These are phyloP conservation scores for Prunella fulvescens DNA, from an alignment of 2,113 vertebrate species.

Conservation along the genomic window DNA sequence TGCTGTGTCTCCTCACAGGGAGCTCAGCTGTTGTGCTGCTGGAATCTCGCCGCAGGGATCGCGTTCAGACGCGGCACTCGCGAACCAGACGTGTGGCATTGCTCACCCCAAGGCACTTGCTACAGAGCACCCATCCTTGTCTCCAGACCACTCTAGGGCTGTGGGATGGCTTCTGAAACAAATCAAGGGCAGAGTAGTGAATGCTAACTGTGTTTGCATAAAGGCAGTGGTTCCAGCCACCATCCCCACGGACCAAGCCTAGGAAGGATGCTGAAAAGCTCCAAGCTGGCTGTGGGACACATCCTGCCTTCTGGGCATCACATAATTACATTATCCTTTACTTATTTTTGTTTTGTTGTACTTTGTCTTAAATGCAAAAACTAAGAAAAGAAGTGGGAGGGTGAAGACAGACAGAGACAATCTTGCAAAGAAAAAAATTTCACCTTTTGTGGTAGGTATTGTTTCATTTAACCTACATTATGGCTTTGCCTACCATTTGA, in stretches of 20 bases:
- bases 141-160: neutral
- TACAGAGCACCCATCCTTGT: neutral
- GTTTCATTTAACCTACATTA: neutral
- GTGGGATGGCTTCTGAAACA: neutral
- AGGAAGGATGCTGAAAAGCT: neutral
- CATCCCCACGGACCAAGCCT: neutral
- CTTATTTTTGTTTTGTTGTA: neutral
- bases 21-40: neutral
- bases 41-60: neutral
- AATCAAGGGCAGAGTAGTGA: neutral
- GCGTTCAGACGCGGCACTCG: rapidly evolving
- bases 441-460: neutral
- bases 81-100: rapidly evolving
- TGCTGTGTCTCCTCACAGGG: neutral
- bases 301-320: neutral
- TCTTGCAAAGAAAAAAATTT: neutral
- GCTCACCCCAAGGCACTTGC: neutral
- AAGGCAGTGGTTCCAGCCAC: neutral
- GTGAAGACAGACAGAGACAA: neutral
- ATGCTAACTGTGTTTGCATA: neutral
- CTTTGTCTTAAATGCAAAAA: neutral
- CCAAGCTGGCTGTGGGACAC: neutral
- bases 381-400: neutral
- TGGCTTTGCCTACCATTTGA: neutral
- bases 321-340: neutral